These are phyloP conservation scores for Cherax quadricarinatus DNA, from an alignment of 1,140 invertebrate species.

Conservation along the genomic window DNA sequence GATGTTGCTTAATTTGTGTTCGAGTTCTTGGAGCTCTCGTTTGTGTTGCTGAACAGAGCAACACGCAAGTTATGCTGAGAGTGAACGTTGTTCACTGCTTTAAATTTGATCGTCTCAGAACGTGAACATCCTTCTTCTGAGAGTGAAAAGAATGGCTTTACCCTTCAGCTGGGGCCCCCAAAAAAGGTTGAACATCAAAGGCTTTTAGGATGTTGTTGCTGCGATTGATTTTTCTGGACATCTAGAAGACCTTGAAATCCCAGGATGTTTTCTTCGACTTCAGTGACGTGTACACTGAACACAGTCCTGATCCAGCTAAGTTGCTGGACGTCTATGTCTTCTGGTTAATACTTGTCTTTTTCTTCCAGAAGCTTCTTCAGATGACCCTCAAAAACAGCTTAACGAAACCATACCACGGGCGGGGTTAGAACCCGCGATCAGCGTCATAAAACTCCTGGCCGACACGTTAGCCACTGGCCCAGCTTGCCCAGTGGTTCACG, in stretches of 20 bases:
- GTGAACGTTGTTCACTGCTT: background rate
- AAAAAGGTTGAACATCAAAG: background rate
- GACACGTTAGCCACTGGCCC: too few relatives aligned
- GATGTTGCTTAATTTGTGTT: too few relatives aligned
- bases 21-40: too few relatives aligned
- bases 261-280: constrained; percentile 50
- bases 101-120: constrained; percentile 1
- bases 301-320: constrained; percentile 41
- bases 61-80: background rate
- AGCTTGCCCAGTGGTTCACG: too few relatives aligned
- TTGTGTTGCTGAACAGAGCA: background rate
- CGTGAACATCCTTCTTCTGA: background rate
- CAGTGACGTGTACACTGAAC: constrained; percentile 39
- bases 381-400: constrained; percentile 10
- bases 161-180: constrained; percentile 15
- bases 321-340: constrained; percentile 13
- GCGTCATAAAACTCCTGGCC: too few relatives aligned
- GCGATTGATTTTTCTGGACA: background rate
- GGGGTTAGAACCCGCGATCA: too few relatives aligned
- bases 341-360: background rate
- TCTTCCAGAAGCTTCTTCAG: constrained; percentile 6
- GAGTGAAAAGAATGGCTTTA: background rate
- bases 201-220: background rate
- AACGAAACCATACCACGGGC: too few relatives aligned
- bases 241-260: constrained; percentile 26